Conservation (phyloP, 2,797 vertebrate genomes). For the Syndactyla subalaris region DNA sequence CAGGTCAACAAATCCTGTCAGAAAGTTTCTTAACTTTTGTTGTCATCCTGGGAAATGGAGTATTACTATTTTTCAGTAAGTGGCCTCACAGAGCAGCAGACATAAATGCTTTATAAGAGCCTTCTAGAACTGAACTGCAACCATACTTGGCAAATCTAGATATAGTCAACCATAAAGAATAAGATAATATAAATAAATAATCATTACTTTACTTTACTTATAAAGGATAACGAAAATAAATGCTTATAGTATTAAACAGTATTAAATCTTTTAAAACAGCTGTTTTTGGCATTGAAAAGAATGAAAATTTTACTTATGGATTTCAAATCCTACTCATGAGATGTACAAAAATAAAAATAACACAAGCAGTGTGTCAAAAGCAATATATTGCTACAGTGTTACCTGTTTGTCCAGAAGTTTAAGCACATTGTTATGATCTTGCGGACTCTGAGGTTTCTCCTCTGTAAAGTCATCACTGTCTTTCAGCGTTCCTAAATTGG, state of each 20-base stretch:
- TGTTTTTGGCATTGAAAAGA: background rate
- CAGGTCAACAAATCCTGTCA: background rate
- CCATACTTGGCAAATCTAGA: background rate
- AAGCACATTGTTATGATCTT: slow-evolving; percentile 81
- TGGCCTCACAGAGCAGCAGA: background rate
- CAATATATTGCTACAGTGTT: background rate
- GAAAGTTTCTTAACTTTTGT: background rate
- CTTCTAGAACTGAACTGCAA: background rate
- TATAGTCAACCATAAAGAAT: background rate
- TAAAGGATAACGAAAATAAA: background rate
- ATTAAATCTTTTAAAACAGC: background rate
- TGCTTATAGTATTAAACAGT: background rate
- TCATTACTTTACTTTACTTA: background rate
- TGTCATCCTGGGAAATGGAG: background rate
- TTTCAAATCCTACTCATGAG: background rate
- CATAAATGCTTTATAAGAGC: background rate
- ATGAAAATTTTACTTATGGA: background rate
- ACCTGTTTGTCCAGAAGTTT: slow-evolving; percentile 89
- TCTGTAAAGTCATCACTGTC: slow-evolving; percentile 78
- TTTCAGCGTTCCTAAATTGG: slow-evolving; percentile 78
- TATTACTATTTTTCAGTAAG: background rate
- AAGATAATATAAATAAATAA: background rate
- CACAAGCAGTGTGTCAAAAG: background rate
- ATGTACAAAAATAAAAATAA: background rate
- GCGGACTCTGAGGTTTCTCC: slow-evolving; percentile 68